Evolutionary conservation across 2,888 invertebrate species (phyloP).

Genomic region (Caenorhabditis sp.): DNA sequence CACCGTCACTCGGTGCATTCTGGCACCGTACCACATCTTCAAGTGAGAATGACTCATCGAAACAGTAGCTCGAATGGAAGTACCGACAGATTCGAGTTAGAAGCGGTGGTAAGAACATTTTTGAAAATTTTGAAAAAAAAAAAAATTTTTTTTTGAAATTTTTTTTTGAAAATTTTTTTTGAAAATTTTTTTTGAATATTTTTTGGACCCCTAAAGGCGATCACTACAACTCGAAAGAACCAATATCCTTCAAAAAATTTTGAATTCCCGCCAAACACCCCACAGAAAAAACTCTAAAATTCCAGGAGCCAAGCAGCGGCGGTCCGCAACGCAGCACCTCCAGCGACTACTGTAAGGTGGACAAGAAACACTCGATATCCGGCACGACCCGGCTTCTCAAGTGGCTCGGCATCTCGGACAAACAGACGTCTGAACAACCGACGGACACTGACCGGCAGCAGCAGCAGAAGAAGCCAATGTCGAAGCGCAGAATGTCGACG

Average conservation of each 20-base stretch:
- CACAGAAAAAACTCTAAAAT: neutral
- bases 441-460: too few species aligned
- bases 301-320: slow-evolving; percentile 42
- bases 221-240: too few species aligned
- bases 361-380: slow-evolving; percentile 68
- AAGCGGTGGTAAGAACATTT: slow-evolving; percentile 20
- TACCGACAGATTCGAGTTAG: slow-evolving; percentile 54
- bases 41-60: slow-evolving; percentile 59
- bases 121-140: neutral
- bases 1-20: slow-evolving; percentile 65
- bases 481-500: slow-evolving; percentile 75
- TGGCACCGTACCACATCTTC: slow-evolving; percentile 63
- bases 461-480: slow-evolving; percentile 56
- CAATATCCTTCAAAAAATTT: too few species aligned
- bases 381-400: slow-evolving; percentile 68
- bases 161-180: too few species aligned
- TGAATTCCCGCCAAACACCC: neutral
- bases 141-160: too few species aligned
- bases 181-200: too few species aligned
- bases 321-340: slow-evolving; percentile 72
- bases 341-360: slow-evolving; percentile 67
- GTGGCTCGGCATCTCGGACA: slow-evolving; percentile 74
- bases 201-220: too few species aligned
- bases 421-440: slow-evolving; percentile 55
- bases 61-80: slow-evolving; percentile 53